Base-by-base conservation (phyloP, 23 tunicate species). In the Phallusia fumigata region DNA sequence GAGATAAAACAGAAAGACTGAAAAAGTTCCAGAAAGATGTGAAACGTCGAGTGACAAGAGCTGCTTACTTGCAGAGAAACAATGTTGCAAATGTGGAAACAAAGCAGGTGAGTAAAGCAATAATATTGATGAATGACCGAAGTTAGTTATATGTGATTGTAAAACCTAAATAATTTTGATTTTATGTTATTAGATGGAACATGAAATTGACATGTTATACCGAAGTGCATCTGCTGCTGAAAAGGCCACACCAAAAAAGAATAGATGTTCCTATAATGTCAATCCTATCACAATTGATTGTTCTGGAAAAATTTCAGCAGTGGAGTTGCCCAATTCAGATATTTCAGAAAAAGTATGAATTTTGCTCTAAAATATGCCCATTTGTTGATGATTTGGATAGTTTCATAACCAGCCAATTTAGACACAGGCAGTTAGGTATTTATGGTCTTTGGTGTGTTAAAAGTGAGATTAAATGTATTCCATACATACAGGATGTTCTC, bases 161-260 rank as follows among this genome's bases (percentile, higher is more conserved):
- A n/a, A n/a, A n/a, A n/a, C n/a, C n/a, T n/a, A n/a, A n/a, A n/a
- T n/a, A 50, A 49, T 19, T 44, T 44, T 32, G n/a, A 58, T 21
- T 58, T 24, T 58, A 1, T 58, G 69, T 45, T 79, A 22, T 75
- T 73, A 91, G 96, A 91, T 91, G 96, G 86, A 86, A 45, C 83
- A 77, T 30, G 96, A 91, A 36, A 85, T 77, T 78, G 85, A 91
- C n/a, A 53, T 91, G 35, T 45, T 91, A 30, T 83, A 69, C 72
- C 32, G 90, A 73, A 91, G 96, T 53, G 96, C 89, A 3, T 79
- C 90, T 32, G 96, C 96, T 33, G 96, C 96, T 34, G 90, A 86
- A 65, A 64, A 65, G 34, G 51, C 85, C 11, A 86, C 90, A 22
- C 90, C 96, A 2, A 86, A 82, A 72, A 91, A 91, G 45, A 91